Evolutionary conservation across 2,888 invertebrate genomes (phyloP), one percentile per base, ranked within the genome.

Genomic region (Sesia bembeciformis): DNA sequence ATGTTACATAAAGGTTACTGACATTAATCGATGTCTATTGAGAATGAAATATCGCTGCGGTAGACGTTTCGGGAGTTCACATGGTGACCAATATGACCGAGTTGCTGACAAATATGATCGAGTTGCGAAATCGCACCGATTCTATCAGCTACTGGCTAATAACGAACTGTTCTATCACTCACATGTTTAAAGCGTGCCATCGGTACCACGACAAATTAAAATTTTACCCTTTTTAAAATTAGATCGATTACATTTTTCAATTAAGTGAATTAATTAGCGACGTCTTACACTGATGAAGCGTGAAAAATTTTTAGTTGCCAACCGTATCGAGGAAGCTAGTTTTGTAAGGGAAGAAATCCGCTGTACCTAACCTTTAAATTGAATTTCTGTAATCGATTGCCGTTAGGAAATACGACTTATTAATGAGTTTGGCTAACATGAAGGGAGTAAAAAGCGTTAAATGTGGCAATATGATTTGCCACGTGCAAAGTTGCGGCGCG

Each of bases 401-500:
- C 72, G 74, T 84, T 81, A 77, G 74, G 79, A 82, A 83, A 82
- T 62, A 59, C 66, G 67, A 65, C 67, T 80, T 76, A 80, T 79
- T 78, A 81, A 83, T 78, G 72, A 75, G 78, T 72, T 77, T 76
- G 62, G 69, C 70, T 73, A 77, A 78, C 72, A 78, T 76, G 76
- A 78, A 78, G 81, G 79, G 78, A 74, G 74, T 74, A 76, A 82
- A 82, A 82, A 83, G 72, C 72, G 70, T 66, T 63, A 60, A 74
- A 70, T 85, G 81, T 78, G 62, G 79, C 78, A 85, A 85, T 70
- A 53, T 65, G 64, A 72, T 83, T 85, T 78, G 75, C 79, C 84
- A 80, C 81, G 81, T 80, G 79, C 75, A 71, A 65, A 64, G 69
- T 77, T 75, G 77, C 80, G 73, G 67, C 68, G 72, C 76, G 72